phyloP scores from a whole-genome alignment of 2,797 vertebrate genomes.

The Rousettus madagascariensis region DNA sequence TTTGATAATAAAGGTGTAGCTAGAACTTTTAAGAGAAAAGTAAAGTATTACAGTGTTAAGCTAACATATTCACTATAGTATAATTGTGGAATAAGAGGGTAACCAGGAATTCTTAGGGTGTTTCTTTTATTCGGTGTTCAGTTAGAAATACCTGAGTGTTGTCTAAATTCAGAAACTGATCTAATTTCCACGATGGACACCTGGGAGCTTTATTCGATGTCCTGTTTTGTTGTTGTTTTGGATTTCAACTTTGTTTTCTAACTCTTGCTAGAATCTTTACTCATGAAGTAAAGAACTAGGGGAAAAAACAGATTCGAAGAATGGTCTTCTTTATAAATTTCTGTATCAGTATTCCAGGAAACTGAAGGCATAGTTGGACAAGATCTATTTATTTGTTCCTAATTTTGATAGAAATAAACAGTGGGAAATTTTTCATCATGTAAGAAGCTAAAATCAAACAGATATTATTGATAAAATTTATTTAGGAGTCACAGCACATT shows the following conservation, averaged over 20 bases:
- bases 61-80: background rate
- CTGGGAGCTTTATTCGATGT: background rate
- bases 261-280: background rate
- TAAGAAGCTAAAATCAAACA: background rate
- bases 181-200: background rate
- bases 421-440: background rate
- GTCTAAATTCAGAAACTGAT: background rate
- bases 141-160: background rate
- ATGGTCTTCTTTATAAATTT: background rate
- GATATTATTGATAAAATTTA: background rate
- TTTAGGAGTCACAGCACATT: background rate
- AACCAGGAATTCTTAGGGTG: background rate
- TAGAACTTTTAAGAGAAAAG: slow-evolving; percentile 2
- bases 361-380: background rate
- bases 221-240: background rate
- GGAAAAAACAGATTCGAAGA: background rate
- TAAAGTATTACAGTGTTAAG: background rate
- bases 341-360: background rate
- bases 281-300: background rate
- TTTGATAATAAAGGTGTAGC: background rate
- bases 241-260: background rate
- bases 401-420: background rate
- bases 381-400: background rate
- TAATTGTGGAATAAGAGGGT: background rate
- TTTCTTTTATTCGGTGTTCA: background rate